Base-by-base conservation (phyloP, 1,140 invertebrate species). In the Popillia japonica region DNA sequence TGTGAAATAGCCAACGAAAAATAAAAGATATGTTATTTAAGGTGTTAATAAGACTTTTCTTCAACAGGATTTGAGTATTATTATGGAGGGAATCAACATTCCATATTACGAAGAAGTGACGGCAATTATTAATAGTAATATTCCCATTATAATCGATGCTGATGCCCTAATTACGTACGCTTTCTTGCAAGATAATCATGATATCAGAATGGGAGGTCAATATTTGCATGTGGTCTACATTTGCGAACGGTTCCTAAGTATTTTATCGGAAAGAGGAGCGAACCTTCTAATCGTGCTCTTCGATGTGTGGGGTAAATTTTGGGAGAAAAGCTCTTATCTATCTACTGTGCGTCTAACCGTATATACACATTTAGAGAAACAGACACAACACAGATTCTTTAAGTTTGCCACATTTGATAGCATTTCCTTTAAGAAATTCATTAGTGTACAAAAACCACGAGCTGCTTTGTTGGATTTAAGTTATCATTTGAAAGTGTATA, bases 111-210 rank as follows among this genome's bases (percentile, higher is more conserved):
- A 17, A 3, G 75, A 76, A 55, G 75, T 76, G 4, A 76, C 75
- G 0, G 10, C 27, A 0, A 48, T 76, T 41, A 20, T 76, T 23
- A 76, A 76, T n/a, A 76, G 75, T 55, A 27, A 44, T 23, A 55
- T 76, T 44, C 75, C 75, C 9, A 22, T 55, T 27, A 20, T 76
- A 55, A 76, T 76, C n/a, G 75, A 76, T 55, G 75, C 41, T 6
- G 75, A 76, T 11, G 23, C 41, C 3, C 10, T 76, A 0, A 48
- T 76, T 9, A 44, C 27, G 9, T 48, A 22, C 23, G 41, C 41
- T 11, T 44, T 76, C 14, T 14, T 55, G 22, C 75, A 55, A 76
- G 42, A 76, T 9, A 76, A 55, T 48, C 44, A 76, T 17, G 23
- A 44, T 2, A 23, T 55, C 14, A 55, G 10, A 3, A 23, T 55